Evolutionary conservation across 2,113 vertebrate species (phyloP), one percentile per base, ranked within the genome.

Genomic region (Furnarius figulus): DNA sequence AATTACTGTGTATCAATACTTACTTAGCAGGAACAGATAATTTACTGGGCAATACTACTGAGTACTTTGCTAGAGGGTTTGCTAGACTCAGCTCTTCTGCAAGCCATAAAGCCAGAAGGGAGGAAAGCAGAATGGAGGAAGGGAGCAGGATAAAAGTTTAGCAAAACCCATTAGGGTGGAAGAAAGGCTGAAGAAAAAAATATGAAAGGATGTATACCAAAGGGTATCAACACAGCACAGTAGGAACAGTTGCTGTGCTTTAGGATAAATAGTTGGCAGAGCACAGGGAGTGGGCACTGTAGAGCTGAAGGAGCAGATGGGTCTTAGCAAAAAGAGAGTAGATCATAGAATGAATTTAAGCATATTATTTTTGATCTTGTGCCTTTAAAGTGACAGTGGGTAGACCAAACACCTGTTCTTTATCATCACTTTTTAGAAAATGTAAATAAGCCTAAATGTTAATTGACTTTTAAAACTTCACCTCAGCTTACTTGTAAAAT

Each of bases 241-340:
- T 14, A 35, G 62, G 68, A 90, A 74, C 80, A 58, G 74, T 71
- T 90, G 37, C 67, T 92, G 30, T 81, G 59, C 76, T 86, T 80
- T 66, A 67, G 63, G 31, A 80, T 65, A 63, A 78, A 58, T 83
- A 95, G 19, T 89, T 96, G 96, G 94, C 94, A 97, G 50, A 90
- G 72, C 42, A 14, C 33, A 63, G 65, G 47, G 90, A 90, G 88
- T 92, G 91, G 94, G 94, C 92, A 90, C 33, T 81, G 35, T 30
- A 63, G 80, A 95, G 68, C 81, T 93, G 72, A 74, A 92, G 83
- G 89, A 95, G 93, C 96, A 97, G 93, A 95, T 97, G 94, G 89
- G 86, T 93, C 61, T 92, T 56, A 50, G 65, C 7, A 8, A 90
- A 84, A 91, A 78, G 76, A 77, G 47, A 21, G 61, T 92, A 89